These are phyloP conservation scores for Cephus runcator DNA, from an alignment of 2,888 invertebrate species.

Conservation along the genomic window DNA sequence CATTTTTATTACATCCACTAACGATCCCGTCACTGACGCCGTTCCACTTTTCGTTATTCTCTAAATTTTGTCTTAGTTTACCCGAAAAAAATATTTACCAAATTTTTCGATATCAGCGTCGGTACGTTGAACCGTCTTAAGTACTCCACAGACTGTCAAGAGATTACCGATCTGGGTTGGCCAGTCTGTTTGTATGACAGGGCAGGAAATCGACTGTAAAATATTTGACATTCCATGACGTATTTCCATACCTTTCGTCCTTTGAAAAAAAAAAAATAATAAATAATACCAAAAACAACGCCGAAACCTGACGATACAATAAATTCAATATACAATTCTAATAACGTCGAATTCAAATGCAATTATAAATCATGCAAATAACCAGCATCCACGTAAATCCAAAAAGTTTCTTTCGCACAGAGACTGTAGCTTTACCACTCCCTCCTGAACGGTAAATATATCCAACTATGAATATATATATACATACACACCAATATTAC, in stretches of 20 bases:
- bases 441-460: neutral
- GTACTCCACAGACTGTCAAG: neutral
- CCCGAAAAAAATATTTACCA: neutral
- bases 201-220: neutral
- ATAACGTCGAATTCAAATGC: neutral
- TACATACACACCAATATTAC: neutral
- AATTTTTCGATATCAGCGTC: neutral
- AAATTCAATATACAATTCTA: neutral
- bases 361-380: neutral
- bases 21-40: too few relatives aligned
- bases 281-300: neutral
- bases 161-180: neutral
- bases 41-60: neutral
- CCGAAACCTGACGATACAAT: too few relatives aligned
- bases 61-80: neutral
- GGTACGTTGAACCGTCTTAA: neutral
- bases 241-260: neutral
- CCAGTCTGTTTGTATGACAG: neutral
- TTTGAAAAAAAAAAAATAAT: neutral
- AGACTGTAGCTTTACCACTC: neutral
- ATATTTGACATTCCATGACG: neutral
- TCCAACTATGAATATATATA: neutral
- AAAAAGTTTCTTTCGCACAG: neutral
- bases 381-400: neutral
- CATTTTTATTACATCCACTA: neutral